Base-by-base conservation (phyloP, 2,888 invertebrate genomes). In the Mellilla xanthometata region DNA sequence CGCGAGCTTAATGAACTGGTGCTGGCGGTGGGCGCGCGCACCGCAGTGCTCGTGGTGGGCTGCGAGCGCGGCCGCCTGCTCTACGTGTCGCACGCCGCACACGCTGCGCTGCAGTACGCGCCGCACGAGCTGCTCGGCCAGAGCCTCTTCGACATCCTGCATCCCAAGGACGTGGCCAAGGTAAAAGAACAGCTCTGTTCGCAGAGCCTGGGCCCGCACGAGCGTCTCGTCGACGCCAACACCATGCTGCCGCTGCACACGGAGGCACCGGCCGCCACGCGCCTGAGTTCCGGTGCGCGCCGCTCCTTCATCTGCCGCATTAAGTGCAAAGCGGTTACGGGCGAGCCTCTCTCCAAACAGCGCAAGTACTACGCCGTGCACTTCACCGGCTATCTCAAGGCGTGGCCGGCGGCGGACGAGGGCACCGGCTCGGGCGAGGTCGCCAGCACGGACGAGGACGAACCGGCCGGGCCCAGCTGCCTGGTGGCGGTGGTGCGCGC, bases 181-280 rank as follows among this genome's bases (percentile, higher is more conserved):
- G 97, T 98, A 3, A 98, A 98, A 76, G 98, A 98, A 71, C 98
- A 98, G 79, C 90, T 98, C 3, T 96, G 97, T 0, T 95, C 97
- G 0, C 95, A 96, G 0, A 97, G 97, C 82, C 92, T 96, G 55
- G 95, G 94, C 60, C 97, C 97, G 0, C 90, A 97, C 27, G 97
- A 97, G 82, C 91, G 96, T 58, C 91, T 97, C 53, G 97, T 97
- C 62, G 97, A 98, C 83, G 96, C 96, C 36, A 97, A 97, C 91
- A 97, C 97, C 10, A 96, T 97, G 96, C 85, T 97, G 61, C 97
- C 97, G 6, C 95, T 97, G 31, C 96, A 96, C 82, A 93, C 96
- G 1, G 97, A 97, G 68, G 88, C 96, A 44, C 94, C 94, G 55
- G 94, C 94, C 22, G 92, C 93, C 4, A 94, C 95, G 0, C 91